Conservation (phyloP, 2,797 vertebrate species). For the Orientallactaga sibirica region DNA sequence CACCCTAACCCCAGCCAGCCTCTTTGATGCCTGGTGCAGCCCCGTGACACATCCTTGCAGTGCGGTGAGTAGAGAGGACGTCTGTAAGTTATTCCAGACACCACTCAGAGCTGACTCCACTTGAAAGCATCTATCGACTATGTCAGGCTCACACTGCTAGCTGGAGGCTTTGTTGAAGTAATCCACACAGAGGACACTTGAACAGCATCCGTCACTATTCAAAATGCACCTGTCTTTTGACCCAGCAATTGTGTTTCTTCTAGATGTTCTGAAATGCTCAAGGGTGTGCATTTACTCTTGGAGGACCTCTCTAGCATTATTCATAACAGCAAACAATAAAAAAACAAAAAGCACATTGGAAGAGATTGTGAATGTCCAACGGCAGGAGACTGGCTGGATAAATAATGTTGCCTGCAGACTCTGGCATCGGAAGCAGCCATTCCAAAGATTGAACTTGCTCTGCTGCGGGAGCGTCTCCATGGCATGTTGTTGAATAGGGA, state of each 20-base stretch:
- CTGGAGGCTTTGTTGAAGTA: not conserved
- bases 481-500: constrained; percentile 68
- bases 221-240: constrained; percentile 59
- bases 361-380: constrained; percentile 51
- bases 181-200: not conserved
- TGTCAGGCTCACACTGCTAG: not conserved
- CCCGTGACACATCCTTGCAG: not conserved
- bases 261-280: constrained; percentile 58
- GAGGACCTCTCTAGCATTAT: constrained; percentile 24
- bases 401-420: constrained; percentile 47
- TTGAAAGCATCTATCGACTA: constrained; percentile 39
- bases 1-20: too few species aligned
- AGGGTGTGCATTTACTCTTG: constrained; percentile 64
- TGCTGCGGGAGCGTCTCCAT: not conserved
- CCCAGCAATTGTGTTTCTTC: constrained; percentile 51
- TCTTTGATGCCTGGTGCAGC: not conserved
- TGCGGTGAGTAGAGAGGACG: too few species aligned
- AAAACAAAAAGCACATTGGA: constrained; percentile 8
- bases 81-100: not conserved
- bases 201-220: constrained; percentile 11
- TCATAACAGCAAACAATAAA: constrained; percentile 26
- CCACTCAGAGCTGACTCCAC: not conserved
- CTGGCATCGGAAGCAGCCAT: constrained; percentile 57
- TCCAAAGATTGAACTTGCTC: constrained; percentile 66
- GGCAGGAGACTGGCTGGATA: constrained; percentile 62